phyloP scores from a whole-genome alignment of 92 coral and sea anemone genomes.

The Palythoa caribaeorum region DNA sequence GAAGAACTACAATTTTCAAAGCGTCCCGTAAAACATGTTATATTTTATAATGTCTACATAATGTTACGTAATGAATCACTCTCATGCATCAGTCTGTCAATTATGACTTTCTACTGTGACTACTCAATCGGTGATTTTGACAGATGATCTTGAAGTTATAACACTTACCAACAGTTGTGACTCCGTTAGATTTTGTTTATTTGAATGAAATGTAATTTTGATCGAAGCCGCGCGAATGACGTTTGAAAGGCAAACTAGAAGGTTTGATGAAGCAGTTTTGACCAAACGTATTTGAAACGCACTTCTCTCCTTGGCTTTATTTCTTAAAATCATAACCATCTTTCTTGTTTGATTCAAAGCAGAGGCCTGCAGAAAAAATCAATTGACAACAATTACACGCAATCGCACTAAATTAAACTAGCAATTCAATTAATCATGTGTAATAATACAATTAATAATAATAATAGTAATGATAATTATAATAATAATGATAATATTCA shows the following conservation, averaged over 20 bases:
- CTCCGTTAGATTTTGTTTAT: neutral
- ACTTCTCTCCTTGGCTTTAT: neutral
- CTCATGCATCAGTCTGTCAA: neutral
- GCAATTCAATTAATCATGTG: too few relatives aligned
- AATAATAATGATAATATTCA: too few relatives aligned
- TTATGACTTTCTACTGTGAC: too few relatives aligned
- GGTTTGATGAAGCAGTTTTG: constrained; percentile 7
- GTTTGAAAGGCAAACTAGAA: constrained; percentile 16
- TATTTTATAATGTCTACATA: too few relatives aligned
- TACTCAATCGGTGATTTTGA: too few relatives aligned
- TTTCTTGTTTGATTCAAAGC: constrained; percentile 7
- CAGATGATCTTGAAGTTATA: neutral
- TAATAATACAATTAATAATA: too few relatives aligned
- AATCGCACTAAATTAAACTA: neutral
- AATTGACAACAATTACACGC: neutral
- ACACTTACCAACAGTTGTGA: neutral
- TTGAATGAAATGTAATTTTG: neutral
- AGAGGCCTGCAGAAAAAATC: neutral
- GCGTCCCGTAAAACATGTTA: too few relatives aligned
- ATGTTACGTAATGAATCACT: too few relatives aligned
- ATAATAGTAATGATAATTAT: too few relatives aligned
- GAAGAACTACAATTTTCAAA: too few relatives aligned
- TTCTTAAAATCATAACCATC: neutral
- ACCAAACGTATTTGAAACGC: constrained; percentile 8
- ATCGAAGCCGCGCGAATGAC: constrained; percentile 1